phyloP scores from a whole-genome alignment of 2,113 vertebrate species.

The Otocyon megalotis region DNA sequence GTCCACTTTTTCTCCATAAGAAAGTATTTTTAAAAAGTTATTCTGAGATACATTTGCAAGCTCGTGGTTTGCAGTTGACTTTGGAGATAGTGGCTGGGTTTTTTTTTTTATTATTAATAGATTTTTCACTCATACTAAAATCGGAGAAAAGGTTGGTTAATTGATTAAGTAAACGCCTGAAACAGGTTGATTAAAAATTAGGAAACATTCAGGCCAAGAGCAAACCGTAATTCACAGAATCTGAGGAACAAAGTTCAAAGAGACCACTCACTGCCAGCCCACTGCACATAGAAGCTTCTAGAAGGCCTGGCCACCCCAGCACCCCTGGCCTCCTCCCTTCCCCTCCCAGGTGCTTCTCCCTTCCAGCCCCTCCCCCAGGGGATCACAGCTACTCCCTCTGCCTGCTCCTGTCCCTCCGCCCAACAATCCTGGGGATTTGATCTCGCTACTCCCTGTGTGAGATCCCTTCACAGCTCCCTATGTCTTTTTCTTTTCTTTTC shows the following conservation, averaged over 20 bases:
- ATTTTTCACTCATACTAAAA: background rate
- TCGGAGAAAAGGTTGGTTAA: background rate
- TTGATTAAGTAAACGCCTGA: constrained; percentile 1
- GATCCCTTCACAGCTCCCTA: rapidly evolving
- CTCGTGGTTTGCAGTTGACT: background rate
- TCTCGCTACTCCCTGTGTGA: rapidly evolving
- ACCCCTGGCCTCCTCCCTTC: no score
- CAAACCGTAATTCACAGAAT: background rate
- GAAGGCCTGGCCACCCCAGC: background rate
- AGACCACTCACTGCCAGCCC: rapidly evolving
- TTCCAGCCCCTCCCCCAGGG: rapidly evolving
- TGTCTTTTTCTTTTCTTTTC: no score
- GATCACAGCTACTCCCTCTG: background rate
- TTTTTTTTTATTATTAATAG: background rate
- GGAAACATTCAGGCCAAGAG: background rate
- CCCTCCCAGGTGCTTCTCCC: rapidly evolving
- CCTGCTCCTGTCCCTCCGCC: no score
- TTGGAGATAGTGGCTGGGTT: background rate
- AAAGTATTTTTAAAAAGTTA: background rate
- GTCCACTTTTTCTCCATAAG: background rate
- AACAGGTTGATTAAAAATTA: constrained; percentile 20
- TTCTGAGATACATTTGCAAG: background rate
- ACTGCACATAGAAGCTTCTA: no score
- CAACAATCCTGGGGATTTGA: background rate
- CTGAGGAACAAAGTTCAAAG: background rate